A percentile compares a stretch with the other conserved stretches of the same genome.
These are phyloP conservation scores for Tursiops truncatus DNA, from an alignment of 2,113 vertebrate species.

Conservation along the genomic window DNA sequence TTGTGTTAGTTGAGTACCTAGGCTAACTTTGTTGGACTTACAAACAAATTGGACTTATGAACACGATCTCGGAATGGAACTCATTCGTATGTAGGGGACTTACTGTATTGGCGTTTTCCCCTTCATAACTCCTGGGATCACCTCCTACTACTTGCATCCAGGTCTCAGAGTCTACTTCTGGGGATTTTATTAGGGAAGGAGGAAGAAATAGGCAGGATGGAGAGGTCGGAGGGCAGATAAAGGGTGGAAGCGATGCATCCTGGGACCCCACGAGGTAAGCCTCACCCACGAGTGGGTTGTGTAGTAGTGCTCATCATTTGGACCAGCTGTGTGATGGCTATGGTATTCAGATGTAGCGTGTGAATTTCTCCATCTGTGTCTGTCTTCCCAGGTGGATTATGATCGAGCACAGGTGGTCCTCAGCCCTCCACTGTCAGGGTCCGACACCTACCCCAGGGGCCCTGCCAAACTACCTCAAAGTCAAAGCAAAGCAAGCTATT, in stretches of 20 bases:
- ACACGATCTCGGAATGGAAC: too few relatives aligned
- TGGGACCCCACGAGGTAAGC: background rate
- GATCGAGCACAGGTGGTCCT: slow-evolving; percentile 91
- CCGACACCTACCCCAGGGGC: slow-evolving; percentile 94
- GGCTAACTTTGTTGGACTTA: too few relatives aligned
- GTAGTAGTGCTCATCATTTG: background rate
- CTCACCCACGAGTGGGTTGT: background rate
- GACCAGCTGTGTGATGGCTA: background rate
- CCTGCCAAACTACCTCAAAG: slow-evolving; percentile 97
- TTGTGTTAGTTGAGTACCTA: too few relatives aligned
- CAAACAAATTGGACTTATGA: too few relatives aligned
- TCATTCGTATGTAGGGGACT: too few relatives aligned
- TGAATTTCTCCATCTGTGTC: background rate
- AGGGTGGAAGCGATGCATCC: background rate
- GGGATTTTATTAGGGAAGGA: background rate
- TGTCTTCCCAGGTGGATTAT: slow-evolving; percentile 90
- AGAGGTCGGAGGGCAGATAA: background rate
- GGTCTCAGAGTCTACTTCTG: background rate
- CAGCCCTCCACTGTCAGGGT: slow-evolving; percentile 90
- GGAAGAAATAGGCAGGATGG: background rate
- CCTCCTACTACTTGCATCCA: background rate
- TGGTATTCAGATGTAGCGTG: background rate
- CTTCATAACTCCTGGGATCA: background rate
- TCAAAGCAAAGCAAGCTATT: slow-evolving; percentile 92
- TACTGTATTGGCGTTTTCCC: background rate